Conservation (phyloP, 2,888 invertebrate genomes). For the Fabriciana adippe region DNA sequence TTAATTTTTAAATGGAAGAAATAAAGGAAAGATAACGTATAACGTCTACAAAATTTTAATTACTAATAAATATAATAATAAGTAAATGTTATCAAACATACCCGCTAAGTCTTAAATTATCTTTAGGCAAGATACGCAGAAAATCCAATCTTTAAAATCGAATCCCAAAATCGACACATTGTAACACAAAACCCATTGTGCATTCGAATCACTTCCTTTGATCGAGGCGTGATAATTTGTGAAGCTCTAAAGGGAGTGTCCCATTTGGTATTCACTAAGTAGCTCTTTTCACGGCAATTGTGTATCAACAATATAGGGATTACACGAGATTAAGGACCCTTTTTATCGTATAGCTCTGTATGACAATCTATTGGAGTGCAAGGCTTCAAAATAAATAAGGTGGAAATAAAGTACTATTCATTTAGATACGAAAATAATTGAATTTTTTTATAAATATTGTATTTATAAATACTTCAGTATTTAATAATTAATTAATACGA, state of each 20-base stretch:
- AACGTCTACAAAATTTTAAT: neutral
- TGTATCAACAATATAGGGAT: slow-evolving; percentile 69
- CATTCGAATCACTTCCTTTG: slow-evolving; percentile 62
- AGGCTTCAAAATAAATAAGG: slow-evolving; percentile 48
- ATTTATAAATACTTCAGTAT: neutral
- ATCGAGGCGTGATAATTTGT: slow-evolving; percentile 70
- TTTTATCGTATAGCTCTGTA: slow-evolving; percentile 51
- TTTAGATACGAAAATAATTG: neutral
- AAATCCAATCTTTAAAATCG: slow-evolving; percentile 30
- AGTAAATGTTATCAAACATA: neutral
- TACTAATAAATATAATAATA: neutral
- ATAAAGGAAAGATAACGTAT: neutral
- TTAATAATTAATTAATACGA: slow-evolving; percentile 8
- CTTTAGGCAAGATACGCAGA: slow-evolving; percentile 1
- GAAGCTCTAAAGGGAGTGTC: slow-evolving; percentile 50
- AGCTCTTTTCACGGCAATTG: slow-evolving; percentile 78
- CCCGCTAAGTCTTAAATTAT: neutral
- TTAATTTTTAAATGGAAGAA: neutral
- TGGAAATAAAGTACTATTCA: slow-evolving; percentile 47
- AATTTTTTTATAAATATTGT: neutral
- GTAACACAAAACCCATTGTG: slow-evolving; percentile 71
- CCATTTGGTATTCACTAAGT: slow-evolving; percentile 58
- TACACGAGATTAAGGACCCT: slow-evolving; percentile 64
- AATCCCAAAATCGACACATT: slow-evolving; percentile 41
- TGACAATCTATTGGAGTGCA: slow-evolving; percentile 47